Percentiles rank a stretch among this genome's conserved stretches.
phyloP scores from a whole-genome alignment of 2,888 invertebrate species.

The Colostygia pectinataria region DNA sequence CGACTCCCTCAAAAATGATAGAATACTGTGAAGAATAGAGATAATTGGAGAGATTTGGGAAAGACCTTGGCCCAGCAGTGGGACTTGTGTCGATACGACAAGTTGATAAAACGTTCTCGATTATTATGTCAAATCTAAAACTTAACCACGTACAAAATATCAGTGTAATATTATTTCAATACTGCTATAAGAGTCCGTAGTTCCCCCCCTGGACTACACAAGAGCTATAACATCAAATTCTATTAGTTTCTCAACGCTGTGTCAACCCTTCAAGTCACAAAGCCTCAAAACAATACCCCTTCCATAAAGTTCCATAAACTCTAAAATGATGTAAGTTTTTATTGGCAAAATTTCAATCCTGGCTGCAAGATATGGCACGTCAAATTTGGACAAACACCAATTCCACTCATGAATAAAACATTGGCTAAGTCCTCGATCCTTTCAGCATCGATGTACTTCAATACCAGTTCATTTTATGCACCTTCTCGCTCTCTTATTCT shows the following conservation, averaged over 20 bases:
- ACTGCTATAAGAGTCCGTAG: no score
- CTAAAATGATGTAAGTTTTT: conserved; percentile 43
- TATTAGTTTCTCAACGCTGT: conserved; percentile 1
- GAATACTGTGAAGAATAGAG: no score
- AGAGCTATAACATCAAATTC: conserved; percentile 1
- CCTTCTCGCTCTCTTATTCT: conserved; percentile 23
- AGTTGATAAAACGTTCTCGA: no score
- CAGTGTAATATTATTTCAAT: no score
- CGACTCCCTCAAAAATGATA: no score
- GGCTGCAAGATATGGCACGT: conserved; percentile 60
- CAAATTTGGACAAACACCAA: conserved; percentile 75
- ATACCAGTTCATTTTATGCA: conserved; percentile 31
- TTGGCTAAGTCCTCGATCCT: conserved; percentile 49
- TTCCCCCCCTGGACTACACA: background rate
- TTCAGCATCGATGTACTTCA: conserved; percentile 49
- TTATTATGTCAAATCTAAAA: no score
- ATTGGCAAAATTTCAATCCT: conserved; percentile 57
- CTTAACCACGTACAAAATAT: no score
- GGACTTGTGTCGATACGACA: no score
- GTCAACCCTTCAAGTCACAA: conserved; percentile 9
- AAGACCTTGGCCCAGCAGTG: no score
- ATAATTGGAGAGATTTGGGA: no score
- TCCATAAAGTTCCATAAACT: conserved; percentile 35
- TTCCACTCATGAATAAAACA: conserved; percentile 69
- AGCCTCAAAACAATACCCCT: conserved; percentile 32